Evolutionary conservation across 2,113 vertebrate genomes (phyloP).

Genomic region (Scortum barcoo): DNA sequence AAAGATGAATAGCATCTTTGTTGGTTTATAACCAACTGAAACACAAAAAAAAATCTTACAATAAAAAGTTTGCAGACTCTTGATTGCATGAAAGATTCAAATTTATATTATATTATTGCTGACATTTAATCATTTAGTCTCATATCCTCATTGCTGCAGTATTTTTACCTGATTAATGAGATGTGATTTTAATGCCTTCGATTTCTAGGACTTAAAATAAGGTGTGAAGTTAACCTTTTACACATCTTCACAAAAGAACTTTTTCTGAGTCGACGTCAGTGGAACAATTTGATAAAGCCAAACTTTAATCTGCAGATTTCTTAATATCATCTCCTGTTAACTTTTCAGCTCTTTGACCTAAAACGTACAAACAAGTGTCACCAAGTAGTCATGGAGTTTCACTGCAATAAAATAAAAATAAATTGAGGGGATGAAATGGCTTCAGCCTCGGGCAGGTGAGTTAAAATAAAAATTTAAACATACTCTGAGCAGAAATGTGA

Average conservation of each 20-base stretch:
- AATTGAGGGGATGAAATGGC: neutral
- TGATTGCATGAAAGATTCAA: neutral
- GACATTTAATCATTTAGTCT: no score
- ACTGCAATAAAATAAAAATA: neutral
- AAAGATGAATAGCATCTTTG: neutral
- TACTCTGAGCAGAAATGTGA: neutral
- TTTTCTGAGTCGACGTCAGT: neutral
- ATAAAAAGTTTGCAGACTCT: neutral
- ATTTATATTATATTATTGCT: no score
- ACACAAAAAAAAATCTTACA: no score
- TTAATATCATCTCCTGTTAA: neutral
- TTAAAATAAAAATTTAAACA: neutral
- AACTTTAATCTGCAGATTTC: neutral
- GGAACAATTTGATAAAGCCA: neutral
- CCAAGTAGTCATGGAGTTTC: neutral
- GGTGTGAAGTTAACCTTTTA: neutral
- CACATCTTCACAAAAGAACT: constrained; percentile 44
- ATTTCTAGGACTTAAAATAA: neutral
- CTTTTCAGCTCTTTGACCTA: constrained; percentile 3
- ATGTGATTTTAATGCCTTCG: constrained; percentile 9
- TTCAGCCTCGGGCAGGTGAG: neutral
- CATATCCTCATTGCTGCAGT: neutral
- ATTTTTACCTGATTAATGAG: neutral
- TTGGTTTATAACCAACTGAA: neutral
- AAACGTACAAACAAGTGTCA: neutral